Evolutionary conservation across 1,140 invertebrate genomes (phyloP), one percentile per base, ranked within the genome.

Genomic region (Tetragonula clypearis): DNA sequence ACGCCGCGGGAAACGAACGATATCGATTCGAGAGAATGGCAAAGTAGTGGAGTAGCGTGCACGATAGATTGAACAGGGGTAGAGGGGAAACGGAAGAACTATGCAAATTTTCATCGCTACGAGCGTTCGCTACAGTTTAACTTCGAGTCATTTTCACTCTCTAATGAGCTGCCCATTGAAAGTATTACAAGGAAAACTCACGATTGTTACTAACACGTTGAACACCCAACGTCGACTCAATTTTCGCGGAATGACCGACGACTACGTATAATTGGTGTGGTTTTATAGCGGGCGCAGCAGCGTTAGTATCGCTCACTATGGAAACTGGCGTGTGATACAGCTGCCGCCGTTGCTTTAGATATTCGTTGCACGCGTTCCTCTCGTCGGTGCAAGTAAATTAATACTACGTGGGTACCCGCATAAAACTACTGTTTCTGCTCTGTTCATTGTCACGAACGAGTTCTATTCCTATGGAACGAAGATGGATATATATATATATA

Each of bases 201-300:
- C 75, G 35, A 82, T 76, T 66, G 71, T 74, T 82, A 65, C 19
- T n/a, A n/a, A n/a, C n/a, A n/a, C n/a, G n/a, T n/a, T n/a, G n/a
- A n/a, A n/a, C n/a, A n/a, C n/a, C n/a, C 4, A 6, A 41, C 55
- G 9, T 49, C 3, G 9, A 26, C 26, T 26, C n/a, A 21, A 26
- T 75, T n/a, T 17, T 21, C 23, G 30, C 8, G 26, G 17, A 41
- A 56, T n/a, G 26, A 58, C 56, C 66, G 30, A 21, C 66, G 30
- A 21, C 30, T 30, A 49, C 30, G 23, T 58, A 19, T 55, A 79
- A 69, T 71, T 69, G 71, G 17, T n/a, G 30, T n/a, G 30, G 69
- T 80, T 35, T 30, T 30, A 30, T 80, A 80, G 17, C 17, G n/a
- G n/a, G 23, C 35, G 11, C 5, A 4, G 26, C n/a, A 23, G n/a